Percentiles rank a stretch among this genome's conserved stretches.
Conservation (phyloP, 2,113 vertebrate species). For the Rhegmatorhina hoffmannsi region DNA sequence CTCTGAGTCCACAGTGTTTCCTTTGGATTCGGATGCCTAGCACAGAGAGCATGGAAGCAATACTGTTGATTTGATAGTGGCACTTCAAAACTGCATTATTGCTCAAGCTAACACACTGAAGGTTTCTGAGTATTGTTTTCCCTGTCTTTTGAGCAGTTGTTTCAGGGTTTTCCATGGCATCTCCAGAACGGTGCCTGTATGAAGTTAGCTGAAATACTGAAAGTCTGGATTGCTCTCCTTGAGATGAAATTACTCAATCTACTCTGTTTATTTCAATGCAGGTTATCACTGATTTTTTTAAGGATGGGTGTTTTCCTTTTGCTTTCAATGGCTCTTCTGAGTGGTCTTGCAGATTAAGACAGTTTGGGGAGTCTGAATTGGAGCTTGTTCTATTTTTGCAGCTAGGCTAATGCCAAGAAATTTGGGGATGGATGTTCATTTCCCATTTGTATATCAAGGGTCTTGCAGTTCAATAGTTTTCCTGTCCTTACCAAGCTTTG, state of each 20-base stretch:
- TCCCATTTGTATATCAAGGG: neutral
- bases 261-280: neutral
- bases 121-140: neutral
- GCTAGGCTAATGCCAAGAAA: neutral
- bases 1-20: neutral
- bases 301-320: neutral
- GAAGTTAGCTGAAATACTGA: neutral
- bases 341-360: neutral
- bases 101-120: neutral
- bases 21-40: conserved; percentile 6
- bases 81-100: conserved; percentile 27
- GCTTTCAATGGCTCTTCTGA: neutral
- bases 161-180: neutral
- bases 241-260: neutral
- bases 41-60: neutral
- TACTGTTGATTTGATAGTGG: conserved; percentile 26
- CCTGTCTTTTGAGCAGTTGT: neutral
- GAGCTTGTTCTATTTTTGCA: neutral
- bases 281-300: neutral
- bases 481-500: neutral
- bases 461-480: neutral
- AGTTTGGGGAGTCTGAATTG: neutral
- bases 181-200: neutral
- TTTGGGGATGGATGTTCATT: neutral
- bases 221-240: neutral